Evolutionary conservation across 2,113 vertebrate species (phyloP).

Genomic region (Tachysurus fulvidraco): DNA sequence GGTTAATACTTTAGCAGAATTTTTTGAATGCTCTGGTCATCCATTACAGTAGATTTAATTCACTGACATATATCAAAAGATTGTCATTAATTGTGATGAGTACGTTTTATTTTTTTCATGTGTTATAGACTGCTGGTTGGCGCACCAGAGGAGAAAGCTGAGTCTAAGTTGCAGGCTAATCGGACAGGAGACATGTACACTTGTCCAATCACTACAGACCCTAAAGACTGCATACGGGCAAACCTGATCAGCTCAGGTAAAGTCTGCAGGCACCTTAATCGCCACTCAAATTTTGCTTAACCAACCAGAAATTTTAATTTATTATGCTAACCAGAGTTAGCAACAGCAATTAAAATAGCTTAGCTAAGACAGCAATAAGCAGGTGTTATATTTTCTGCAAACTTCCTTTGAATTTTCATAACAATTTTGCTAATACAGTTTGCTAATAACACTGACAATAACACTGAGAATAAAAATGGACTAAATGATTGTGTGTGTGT

Average conservation of each 20-base stretch:
- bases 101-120: neutral
- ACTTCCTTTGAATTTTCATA: neutral
- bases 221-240: slow-evolving; percentile 78
- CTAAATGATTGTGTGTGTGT: neutral
- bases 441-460: neutral
- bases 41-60: neutral
- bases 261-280: slow-evolving; percentile 26
- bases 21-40: too few relatives aligned
- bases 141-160: slow-evolving; percentile 78
- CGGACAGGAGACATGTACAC: slow-evolving; percentile 83
- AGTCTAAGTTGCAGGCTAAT: slow-evolving; percentile 66
- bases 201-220: slow-evolving; percentile 76
- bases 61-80: neutral
- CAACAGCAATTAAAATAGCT: neutral
- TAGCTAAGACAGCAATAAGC: neutral
- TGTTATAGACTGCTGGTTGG: slow-evolving; percentile 81
- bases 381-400: neutral
- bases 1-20: too few relatives aligned
- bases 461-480: neutral
- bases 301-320: neutral
- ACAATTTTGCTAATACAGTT: neutral
- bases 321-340: neutral
- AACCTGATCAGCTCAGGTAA: slow-evolving; percentile 77
- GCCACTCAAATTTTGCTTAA: neutral
- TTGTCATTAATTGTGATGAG: neutral